These are phyloP conservation scores for Megalops atlanticus DNA, from an alignment of 2,113 vertebrate genomes.

Conservation along the genomic window DNA sequence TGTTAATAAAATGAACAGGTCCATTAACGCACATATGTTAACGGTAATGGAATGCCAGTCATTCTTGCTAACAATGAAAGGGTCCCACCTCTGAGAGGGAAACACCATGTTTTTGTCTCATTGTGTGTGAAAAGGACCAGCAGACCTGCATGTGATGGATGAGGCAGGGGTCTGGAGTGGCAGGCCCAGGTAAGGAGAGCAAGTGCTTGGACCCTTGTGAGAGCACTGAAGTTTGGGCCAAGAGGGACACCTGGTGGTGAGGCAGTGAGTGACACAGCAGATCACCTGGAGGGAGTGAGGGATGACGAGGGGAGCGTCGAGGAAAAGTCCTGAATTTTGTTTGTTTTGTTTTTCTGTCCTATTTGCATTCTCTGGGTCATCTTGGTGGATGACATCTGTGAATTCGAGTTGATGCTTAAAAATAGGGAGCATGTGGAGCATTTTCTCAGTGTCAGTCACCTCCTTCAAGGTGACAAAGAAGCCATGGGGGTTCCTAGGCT, in stretches of 20 bases:
- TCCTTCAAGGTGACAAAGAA: too few relatives aligned
- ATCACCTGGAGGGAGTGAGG: background rate
- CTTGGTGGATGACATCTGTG: too few relatives aligned
- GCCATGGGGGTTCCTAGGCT: too few relatives aligned
- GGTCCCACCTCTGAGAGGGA: slow-evolving; percentile 46
- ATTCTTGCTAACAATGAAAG: slow-evolving; percentile 58
- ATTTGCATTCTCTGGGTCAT: background rate
- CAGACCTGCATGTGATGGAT: slow-evolving; percentile 52
- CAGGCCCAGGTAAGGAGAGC: slow-evolving; percentile 3
- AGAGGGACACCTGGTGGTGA: slow-evolving; percentile 68
- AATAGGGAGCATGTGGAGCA: too few relatives aligned
- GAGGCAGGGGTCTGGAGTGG: slow-evolving; percentile 37
- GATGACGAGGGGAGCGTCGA: background rate
- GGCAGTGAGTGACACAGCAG: background rate
- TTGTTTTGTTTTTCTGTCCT: background rate
- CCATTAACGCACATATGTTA: slow-evolving; percentile 62
- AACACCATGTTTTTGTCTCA: slow-evolving; percentile 35
- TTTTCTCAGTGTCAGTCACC: too few relatives aligned
- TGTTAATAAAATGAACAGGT: too few relatives aligned
- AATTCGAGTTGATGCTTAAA: too few relatives aligned
- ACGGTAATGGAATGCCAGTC: slow-evolving; percentile 52
- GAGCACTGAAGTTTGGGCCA: slow-evolving; percentile 38
- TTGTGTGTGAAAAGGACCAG: slow-evolving; percentile 45
- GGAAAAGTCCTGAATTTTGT: too few relatives aligned
- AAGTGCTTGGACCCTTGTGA: background rate